These are phyloP conservation scores for Percopsis omiscomaycus DNA, from an alignment of 2,797 vertebrate species.

Conservation along the genomic window DNA sequence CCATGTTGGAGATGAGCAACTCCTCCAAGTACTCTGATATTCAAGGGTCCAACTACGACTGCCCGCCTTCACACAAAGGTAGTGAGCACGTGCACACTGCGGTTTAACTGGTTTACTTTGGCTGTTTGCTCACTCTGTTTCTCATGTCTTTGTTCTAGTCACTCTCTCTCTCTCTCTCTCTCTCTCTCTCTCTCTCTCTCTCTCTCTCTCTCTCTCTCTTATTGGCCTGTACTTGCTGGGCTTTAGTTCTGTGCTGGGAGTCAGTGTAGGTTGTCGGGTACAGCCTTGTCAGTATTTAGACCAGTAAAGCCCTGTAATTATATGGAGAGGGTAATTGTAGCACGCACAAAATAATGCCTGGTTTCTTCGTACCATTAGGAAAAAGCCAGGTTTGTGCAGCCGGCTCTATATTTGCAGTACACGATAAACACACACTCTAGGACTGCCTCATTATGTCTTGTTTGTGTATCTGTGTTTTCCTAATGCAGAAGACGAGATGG, in stretches of 20 bases:
- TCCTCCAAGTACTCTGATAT: slow-evolving; percentile 91
- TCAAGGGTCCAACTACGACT: slow-evolving; percentile 89
- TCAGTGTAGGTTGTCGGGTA: slow-evolving; percentile 63
- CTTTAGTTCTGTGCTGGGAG: slow-evolving; percentile 54
- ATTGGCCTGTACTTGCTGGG: slow-evolving; percentile 34
- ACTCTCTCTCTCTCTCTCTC: slow-evolving; percentile 21
- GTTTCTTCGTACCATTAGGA: slow-evolving; percentile 71
- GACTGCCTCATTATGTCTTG: slow-evolving; percentile 25
- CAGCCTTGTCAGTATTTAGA: slow-evolving; percentile 71
- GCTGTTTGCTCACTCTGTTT: not conserved
- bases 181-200: slow-evolving; percentile 26
- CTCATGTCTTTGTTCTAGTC: not conserved
- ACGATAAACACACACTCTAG: slow-evolving; percentile 30
- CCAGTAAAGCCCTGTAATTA: slow-evolving; percentile 73
- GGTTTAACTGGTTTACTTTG: not conserved
- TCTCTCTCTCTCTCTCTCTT: slow-evolving; percentile 19
- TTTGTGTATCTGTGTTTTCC: slow-evolving; percentile 32
- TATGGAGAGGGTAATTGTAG: slow-evolving; percentile 74
- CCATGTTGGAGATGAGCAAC: slow-evolving; percentile 94
- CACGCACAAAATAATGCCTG: slow-evolving; percentile 66
- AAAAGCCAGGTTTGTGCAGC: slow-evolving; percentile 60
- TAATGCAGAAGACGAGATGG: slow-evolving; percentile 82
- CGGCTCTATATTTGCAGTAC: slow-evolving; percentile 67
- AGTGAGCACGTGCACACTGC: slow-evolving; percentile 35
- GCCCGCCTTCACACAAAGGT: slow-evolving; percentile 89